A percentile compares a stretch with the other conserved stretches of the same genome.
Evolutionary conservation across 1,140 invertebrate species (phyloP).

Genomic region (Bombus superbus): DNA sequence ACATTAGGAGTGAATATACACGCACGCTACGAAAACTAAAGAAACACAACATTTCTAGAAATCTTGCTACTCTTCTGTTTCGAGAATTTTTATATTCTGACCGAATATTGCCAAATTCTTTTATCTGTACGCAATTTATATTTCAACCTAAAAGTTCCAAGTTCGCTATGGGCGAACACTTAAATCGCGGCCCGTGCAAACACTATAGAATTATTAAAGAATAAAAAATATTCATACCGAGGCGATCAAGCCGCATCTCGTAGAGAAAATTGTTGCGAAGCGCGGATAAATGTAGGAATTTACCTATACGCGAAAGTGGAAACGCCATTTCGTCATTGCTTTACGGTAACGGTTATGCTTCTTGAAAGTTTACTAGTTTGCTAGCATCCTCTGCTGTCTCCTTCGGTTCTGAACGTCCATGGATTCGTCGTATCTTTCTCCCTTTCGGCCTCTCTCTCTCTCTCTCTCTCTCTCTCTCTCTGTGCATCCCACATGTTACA

Average conservation of each 20-base stretch:
- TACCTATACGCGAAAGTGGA: slow-evolving; percentile 65
- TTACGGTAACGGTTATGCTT: slow-evolving; percentile 75
- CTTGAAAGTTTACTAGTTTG: slow-evolving; percentile 69
- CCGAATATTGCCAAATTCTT: too few relatives aligned
- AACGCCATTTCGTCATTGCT: slow-evolving; percentile 75
- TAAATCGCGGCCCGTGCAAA: too few relatives aligned
- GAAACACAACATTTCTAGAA: too few relatives aligned
- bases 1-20: background rate
- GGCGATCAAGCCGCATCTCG: background rate
- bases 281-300: slow-evolving; percentile 62
- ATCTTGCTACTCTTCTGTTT: too few relatives aligned
- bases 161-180: too few relatives aligned
- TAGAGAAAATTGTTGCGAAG: slow-evolving; percentile 28
- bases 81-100: too few relatives aligned
- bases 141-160: too few relatives aligned
- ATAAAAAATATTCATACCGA: background rate
- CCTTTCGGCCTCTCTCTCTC: slow-evolving; percentile 35
- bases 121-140: too few relatives aligned
- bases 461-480: slow-evolving; percentile 27
- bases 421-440: slow-evolving; percentile 25
- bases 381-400: slow-evolving; percentile 44
- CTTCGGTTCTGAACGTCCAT: slow-evolving; percentile 8
- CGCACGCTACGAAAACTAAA: too few relatives aligned
- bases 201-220: background rate
- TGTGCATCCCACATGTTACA: slow-evolving; percentile 35